Evolutionary conservation across 2,797 vertebrate species (phyloP), one percentile per base, ranked within the genome.

Genomic region (Argentina silus): DNA sequence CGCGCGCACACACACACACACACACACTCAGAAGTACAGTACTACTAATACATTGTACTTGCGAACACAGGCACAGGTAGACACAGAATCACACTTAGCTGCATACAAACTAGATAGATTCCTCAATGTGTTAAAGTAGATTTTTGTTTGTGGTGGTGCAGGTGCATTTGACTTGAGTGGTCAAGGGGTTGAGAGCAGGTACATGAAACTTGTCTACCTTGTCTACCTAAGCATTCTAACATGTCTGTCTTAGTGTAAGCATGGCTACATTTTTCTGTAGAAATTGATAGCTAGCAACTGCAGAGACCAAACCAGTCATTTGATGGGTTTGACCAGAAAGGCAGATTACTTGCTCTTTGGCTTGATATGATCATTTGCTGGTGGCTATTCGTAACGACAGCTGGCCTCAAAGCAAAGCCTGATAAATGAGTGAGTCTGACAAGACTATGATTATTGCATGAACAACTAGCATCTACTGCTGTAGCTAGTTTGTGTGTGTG

Each of bases 1-100:
- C 51, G 50, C 53, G 43, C 60, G 47, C 60, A 55, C n/a, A 56
- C 91, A 88, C 89, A 93, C 88, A 73, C 14, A 53, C 12, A 57
- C 61, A 21, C 70, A 61, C 17, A 68, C 15, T 45, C 71, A 17
- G 21, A 71, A 45, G 15, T 72, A 80, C 56, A 47, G 80, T 36
- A 78, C 81, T 86, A 75, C 73, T 51, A 80, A 82, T 27, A 12
- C 6, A 60, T 23, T 23, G 21, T 14, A n/a, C n/a, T n/a, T n/a
- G n/a, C n/a, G 57, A 60, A 47, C 51, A 21, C 63, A 59, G 14
- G 47, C 63, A 67, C 53, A 56, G n/a, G 19, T 60, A 43, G 23
- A 53, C 70, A 68, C 48, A 68, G 62, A 72, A 63, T 60, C 59
- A 72, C 50, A 55, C 5, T 57, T 45, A 36, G 10, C 44, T 65